Conservation (phyloP, 1,140 invertebrate genomes). For the Dufourea novaeangliae region DNA sequence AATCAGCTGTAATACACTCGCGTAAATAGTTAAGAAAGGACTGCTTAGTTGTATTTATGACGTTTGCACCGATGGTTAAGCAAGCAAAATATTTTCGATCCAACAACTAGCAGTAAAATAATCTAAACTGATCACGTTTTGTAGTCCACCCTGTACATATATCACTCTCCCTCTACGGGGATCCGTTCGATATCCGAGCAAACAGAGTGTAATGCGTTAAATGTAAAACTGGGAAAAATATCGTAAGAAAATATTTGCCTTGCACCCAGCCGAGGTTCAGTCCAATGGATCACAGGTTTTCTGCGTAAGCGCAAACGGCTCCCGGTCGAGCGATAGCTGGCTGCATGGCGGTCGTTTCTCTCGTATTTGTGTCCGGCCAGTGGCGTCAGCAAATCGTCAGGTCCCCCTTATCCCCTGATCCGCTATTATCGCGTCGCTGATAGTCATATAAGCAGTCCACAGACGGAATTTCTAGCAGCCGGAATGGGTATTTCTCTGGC, state of each 20-base stretch:
- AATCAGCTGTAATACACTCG: too few relatives aligned
- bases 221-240: constrained; percentile 34
- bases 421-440: constrained; percentile 31
- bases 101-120: too few relatives aligned
- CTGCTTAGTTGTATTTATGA: too few relatives aligned
- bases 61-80: too few relatives aligned
- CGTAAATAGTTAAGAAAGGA: too few relatives aligned
- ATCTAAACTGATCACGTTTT: too few relatives aligned
- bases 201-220: constrained; percentile 34
- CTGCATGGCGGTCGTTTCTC: constrained; percentile 38
- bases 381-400: constrained; percentile 47
- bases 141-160: too few relatives aligned
- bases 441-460: constrained; percentile 53
- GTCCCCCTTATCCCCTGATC: constrained; percentile 10
- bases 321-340: constrained; percentile 40
- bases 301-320: constrained; percentile 52
- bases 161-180: too few relatives aligned
- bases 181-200: not conserved
- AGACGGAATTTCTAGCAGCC: constrained; percentile 8
- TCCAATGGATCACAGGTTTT: constrained; percentile 51
- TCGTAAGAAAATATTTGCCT: constrained; percentile 62
- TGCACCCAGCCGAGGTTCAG: constrained; percentile 42
- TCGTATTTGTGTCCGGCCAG: constrained; percentile 52
- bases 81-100: too few relatives aligned
- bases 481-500: not conserved